Evolutionary conservation across 2,888 invertebrate genomes (phyloP).

Genomic region (Leucozona laternaria): DNA sequence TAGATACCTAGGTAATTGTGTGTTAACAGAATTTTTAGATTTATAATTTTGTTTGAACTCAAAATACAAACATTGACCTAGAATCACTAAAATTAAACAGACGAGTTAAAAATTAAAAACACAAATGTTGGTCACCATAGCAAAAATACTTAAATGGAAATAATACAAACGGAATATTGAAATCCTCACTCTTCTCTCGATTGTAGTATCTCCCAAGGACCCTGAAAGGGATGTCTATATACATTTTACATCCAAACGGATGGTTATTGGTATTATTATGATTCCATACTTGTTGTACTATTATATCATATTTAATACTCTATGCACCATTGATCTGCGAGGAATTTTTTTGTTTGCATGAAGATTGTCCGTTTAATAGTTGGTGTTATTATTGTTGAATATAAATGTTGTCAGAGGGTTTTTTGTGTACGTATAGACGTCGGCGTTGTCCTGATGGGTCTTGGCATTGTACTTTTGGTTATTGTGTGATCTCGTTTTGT

Average conservation of each 20-base stretch:
- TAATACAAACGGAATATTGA: neutral
- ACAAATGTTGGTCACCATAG: neutral
- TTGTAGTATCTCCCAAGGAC: neutral
- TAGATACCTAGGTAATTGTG: too few relatives aligned
- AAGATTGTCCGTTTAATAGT: slow-evolving; percentile 15
- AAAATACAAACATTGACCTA: too few relatives aligned
- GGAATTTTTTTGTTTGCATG: neutral
- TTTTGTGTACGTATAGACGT: neutral
- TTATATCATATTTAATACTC: slow-evolving; percentile 8
- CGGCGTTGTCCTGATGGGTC: neutral
- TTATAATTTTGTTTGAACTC: too few relatives aligned
- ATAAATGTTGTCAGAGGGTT: slow-evolving; percentile 6
- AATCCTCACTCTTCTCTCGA: neutral
- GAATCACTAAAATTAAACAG: too few relatives aligned
- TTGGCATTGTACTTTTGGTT: slow-evolving; percentile 7
- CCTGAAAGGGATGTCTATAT: neutral
- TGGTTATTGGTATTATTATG: neutral
- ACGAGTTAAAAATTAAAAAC: neutral
- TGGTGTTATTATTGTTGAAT: slow-evolving; percentile 13
- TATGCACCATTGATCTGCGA: neutral
- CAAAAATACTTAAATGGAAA: neutral
- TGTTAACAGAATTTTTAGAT: too few relatives aligned
- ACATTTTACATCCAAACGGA: neutral
- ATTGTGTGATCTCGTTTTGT: slow-evolving; percentile 8
- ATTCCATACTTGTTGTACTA: neutral